Percentiles rank a stretch among this genome's conserved stretches.
phyloP scores from a whole-genome alignment of 2,113 vertebrate species.

The Apeltes quadracus region DNA sequence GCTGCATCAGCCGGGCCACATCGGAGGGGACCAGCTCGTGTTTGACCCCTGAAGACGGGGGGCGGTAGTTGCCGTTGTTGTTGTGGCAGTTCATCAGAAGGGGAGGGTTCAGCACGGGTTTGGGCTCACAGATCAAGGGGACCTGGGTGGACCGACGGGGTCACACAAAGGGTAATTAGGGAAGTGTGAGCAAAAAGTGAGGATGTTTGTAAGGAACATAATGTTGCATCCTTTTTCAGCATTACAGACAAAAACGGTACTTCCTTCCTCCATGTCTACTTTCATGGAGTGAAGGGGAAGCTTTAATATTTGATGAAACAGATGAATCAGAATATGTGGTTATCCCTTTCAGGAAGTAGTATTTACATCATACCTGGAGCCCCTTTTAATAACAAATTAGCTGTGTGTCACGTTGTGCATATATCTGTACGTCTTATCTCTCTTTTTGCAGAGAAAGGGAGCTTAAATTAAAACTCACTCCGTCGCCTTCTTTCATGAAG shows the following conservation, averaged over 20 bases:
- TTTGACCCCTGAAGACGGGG: slow-evolving; percentile 79
- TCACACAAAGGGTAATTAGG: neutral
- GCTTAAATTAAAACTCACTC: slow-evolving; percentile 77
- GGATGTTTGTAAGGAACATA: neutral
- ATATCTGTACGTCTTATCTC: neutral
- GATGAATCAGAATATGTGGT: neutral
- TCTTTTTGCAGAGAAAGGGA: neutral
- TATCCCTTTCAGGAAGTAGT: neutral
- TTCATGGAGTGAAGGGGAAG: neutral
- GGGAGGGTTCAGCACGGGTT: slow-evolving; percentile 82
- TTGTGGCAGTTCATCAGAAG: slow-evolving; percentile 90
- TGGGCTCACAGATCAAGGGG: slow-evolving; percentile 88
- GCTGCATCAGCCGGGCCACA: slow-evolving; percentile 83
- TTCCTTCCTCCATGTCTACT: neutral
- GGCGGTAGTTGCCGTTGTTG: slow-evolving; percentile 85
- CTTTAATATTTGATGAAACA: slow-evolving; percentile 9
- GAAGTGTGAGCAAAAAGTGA: neutral
- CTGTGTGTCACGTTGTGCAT: neutral
- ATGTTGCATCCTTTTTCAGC: neutral
- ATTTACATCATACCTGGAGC: neutral
- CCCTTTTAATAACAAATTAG: neutral
- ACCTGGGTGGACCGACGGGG: slow-evolving; percentile 72
- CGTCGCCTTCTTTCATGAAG: slow-evolving; percentile 88
- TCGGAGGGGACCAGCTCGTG: slow-evolving; percentile 78
- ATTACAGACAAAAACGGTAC: neutral